Evolutionary conservation across 2,888 invertebrate species (phyloP), one percentile per base, ranked within the genome.

Genomic region (Parasteatoda lunata): DNA sequence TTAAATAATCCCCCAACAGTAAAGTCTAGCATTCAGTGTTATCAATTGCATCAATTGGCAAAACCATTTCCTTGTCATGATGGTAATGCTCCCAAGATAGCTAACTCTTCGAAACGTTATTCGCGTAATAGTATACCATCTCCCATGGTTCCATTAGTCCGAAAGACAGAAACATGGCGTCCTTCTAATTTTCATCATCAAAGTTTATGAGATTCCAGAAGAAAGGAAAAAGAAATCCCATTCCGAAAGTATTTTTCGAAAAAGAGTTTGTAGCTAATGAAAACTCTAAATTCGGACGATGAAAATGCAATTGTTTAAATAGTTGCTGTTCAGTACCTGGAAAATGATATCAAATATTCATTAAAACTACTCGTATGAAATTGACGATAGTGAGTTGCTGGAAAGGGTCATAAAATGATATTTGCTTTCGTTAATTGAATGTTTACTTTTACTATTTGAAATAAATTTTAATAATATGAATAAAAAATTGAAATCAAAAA

Each of bases 11-110:
- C 59, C 30, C 30, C 30, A 30, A n/a, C 59, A 59, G 9, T 13
- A 59, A 59, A 54, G n/a, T 13, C 9, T 7, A 59, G n/a, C 59
- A 59, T 59, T 59, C 13, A 5, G 47, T 30, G 65, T 76, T 64
- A 76, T 48, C 65, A 65, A 64, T 76, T 47, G 15, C 48, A 49
- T 65, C 64, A 45, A 76, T 65, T 79, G 70, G 64, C 59, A 11
- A 72, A 71, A 79, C 59, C 51, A 72, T 79, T 79, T 71, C n/a
- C 75, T 59, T 4, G 59, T 59, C 59, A 7, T 59, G 59, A 59
- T n/a, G 4, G 59, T n/a, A 59, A 59, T 13, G 59, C 59, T 59
- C 59, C 9, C 9, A 9, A 59, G 59, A 59, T 59, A 59, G 9
- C 59, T 59, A 13, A 59, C 59, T 59, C n/a, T 59, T 11, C 59